Evolutionary conservation across 2,797 vertebrate species (phyloP).

Genomic region (Bradypodion ventrale): DNA sequence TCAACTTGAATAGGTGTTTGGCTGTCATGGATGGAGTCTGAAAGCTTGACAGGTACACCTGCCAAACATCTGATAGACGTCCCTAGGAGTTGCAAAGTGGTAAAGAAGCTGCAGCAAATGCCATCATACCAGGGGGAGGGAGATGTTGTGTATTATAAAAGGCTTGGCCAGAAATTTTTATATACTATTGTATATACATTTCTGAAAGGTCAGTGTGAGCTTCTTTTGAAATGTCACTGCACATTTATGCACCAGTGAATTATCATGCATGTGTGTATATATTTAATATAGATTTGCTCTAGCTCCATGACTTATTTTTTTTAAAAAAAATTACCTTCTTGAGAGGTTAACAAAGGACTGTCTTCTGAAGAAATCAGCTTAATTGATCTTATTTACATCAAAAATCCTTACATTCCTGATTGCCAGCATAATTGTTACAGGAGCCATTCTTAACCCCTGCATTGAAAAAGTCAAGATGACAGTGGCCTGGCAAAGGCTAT

Average conservation of each 20-base stretch:
- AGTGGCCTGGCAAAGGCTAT: too few species aligned
- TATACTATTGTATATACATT: neutral
- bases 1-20: slow-evolving; percentile 38
- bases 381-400: neutral
- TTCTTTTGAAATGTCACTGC: slow-evolving; percentile 53
- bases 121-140: neutral
- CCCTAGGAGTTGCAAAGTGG: slow-evolving; percentile 16
- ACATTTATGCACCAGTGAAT: neutral
- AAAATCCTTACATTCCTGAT: too few species aligned
- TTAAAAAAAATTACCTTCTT: slow-evolving; percentile 6
- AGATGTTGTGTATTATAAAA: slow-evolving; percentile 18
- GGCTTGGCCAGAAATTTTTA: slow-evolving; percentile 32
- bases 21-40: slow-evolving; percentile 33
- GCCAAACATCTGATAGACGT: slow-evolving; percentile 18
- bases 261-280: neutral
- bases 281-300: slow-evolving; percentile 5
- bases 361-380: slow-evolving; percentile 5
- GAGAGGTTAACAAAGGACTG: slow-evolving; percentile 29
- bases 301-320: too few species aligned
- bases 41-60: slow-evolving; percentile 36
- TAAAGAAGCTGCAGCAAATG: slow-evolving; percentile 6
- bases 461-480: too few species aligned
- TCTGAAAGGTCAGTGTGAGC: slow-evolving; percentile 30
- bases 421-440: too few species aligned
- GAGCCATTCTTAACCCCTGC: too few species aligned